Evolutionary conservation across 2,888 invertebrate species (phyloP).

Genomic region (Lamellibrachia satsuma): DNA sequence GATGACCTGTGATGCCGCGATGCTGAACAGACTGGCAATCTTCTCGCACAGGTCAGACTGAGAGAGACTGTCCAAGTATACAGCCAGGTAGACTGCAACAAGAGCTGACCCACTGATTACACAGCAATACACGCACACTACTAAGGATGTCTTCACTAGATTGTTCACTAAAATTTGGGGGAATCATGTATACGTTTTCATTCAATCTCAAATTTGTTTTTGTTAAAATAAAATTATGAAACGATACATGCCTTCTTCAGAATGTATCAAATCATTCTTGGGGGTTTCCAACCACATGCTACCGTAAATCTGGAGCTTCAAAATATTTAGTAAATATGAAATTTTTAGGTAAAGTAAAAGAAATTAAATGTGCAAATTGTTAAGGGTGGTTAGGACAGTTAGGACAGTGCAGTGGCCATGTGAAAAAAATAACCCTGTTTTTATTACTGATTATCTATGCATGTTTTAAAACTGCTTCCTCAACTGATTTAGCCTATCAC

Average conservation of each 20-base stretch:
- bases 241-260: too few species aligned
- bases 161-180: not conserved
- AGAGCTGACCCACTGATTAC: slow-evolving; percentile 22
- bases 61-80: slow-evolving; percentile 79
- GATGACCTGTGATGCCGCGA: slow-evolving; percentile 64
- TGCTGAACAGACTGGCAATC: slow-evolving; percentile 72
- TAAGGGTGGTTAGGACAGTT: not conserved
- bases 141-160: not conserved
- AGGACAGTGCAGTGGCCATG: not conserved
- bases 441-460: not conserved
- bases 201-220: too few species aligned
- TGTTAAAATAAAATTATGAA: too few species aligned
- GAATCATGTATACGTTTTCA: too few species aligned
- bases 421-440: not conserved
- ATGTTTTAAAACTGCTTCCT: not conserved
- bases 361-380: not conserved
- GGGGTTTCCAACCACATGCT: too few species aligned
- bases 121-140: not conserved
- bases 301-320: too few species aligned
- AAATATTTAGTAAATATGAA: too few species aligned
- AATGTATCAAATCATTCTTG: too few species aligned
- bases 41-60: slow-evolving; percentile 76
- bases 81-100: slow-evolving; percentile 76
- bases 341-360: not conserved
- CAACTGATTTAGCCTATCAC: too few species aligned